Percentiles rank a stretch among this genome's conserved stretches.
Evolutionary conservation across 1,140 invertebrate genomes (phyloP).

Genomic region (Globodera rostochiensis): DNA sequence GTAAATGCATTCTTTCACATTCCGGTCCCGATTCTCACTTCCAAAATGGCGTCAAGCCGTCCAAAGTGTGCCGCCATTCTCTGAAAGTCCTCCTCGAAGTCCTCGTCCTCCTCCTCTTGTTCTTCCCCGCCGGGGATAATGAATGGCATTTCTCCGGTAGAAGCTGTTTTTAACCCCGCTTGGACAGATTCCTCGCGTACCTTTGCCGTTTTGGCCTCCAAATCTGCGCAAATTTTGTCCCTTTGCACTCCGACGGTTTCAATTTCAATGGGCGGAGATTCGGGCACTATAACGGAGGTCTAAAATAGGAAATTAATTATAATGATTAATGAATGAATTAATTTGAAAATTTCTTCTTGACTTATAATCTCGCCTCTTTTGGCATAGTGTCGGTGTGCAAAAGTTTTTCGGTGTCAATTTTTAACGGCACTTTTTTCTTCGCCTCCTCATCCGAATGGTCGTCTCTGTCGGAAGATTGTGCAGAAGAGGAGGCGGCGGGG

Average conservation of each 20-base stretch:
- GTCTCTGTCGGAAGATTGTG: conserved; percentile 13
- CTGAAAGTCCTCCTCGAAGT: neutral
- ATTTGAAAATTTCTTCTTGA: conserved; percentile 2
- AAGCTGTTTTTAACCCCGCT: neutral
- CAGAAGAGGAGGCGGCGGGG: conserved; percentile 1
- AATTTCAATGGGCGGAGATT: conserved; percentile 27
- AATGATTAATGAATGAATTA: neutral
- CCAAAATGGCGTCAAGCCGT: conserved; percentile 29
- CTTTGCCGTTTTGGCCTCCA: neutral
- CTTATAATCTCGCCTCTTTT: neutral
- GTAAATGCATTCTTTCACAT: neutral
- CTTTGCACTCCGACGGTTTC: conserved; percentile 21
- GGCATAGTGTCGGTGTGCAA: conserved; percentile 39
- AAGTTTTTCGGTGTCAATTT: conserved; percentile 33
- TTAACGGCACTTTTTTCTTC: conserved; percentile 16
- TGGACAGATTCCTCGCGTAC: neutral
- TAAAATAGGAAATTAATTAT: neutral
- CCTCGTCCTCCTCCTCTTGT: neutral
- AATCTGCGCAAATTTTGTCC: conserved; percentile 1
- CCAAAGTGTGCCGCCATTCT: neutral
- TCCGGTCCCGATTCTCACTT: conserved; percentile 9
- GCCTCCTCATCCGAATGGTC: conserved; percentile 4
- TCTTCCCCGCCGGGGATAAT: neutral
- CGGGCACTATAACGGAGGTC: neutral
- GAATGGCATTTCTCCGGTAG: neutral